phyloP scores from a whole-genome alignment of 2,113 vertebrate genomes.

The Anguilla rostrata region DNA sequence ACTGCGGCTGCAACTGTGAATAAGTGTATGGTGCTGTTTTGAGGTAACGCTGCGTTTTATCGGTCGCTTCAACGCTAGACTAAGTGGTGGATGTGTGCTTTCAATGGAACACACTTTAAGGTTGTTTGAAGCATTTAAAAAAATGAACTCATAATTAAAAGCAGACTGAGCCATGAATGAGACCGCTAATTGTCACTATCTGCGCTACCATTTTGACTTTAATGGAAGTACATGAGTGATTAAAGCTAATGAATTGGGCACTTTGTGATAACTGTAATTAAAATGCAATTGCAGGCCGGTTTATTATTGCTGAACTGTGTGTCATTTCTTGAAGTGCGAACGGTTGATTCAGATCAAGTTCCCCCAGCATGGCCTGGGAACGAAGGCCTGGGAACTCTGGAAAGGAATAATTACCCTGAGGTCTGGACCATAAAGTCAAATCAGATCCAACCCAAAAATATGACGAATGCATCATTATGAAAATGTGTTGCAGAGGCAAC shows the following conservation, averaged over 20 bases:
- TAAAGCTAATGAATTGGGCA: background rate
- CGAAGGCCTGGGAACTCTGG: too few species aligned
- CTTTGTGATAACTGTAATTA: background rate
- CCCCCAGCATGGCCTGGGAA: too few species aligned
- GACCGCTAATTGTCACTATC: too few species aligned
- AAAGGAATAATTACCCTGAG: too few species aligned
- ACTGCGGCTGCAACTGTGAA: background rate
- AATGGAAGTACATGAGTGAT: background rate
- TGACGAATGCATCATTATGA: too few species aligned
- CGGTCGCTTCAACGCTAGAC: background rate
- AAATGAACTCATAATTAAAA: background rate
- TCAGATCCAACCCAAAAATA: too few species aligned
- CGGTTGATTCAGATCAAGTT: too few species aligned
- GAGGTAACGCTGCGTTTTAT: background rate
- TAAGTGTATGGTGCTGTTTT: background rate
- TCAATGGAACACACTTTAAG: background rate
- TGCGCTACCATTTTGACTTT: too few species aligned
- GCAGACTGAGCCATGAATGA: too few species aligned
- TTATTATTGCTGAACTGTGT: background rate
- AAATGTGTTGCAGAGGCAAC: too few species aligned
- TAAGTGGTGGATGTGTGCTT: too few species aligned
- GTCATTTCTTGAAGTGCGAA: background rate
- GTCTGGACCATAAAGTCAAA: too few species aligned
- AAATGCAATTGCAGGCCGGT: background rate
- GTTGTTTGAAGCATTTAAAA: background rate